Conservation (phyloP, 1,140 invertebrate species). For the Drosophila albomicans region DNA sequence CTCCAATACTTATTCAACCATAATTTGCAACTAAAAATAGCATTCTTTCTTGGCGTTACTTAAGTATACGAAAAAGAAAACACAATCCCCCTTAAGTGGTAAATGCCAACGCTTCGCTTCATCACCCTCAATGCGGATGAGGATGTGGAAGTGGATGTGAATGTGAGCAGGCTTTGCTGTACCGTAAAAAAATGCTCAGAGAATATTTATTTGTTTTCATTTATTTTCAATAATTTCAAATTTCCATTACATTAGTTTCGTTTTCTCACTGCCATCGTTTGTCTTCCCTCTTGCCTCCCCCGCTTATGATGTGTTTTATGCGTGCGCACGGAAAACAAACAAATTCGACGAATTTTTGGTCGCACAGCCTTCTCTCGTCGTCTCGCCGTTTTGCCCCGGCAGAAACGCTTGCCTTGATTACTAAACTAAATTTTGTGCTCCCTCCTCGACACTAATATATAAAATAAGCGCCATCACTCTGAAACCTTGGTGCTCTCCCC, state of each 20-base stretch:
- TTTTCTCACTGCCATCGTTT: slow-evolving; percentile 37
- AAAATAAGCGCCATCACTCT: slow-evolving; percentile 67
- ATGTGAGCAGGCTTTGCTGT: background rate
- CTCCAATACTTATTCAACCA: background rate
- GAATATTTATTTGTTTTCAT: slow-evolving; percentile 83
- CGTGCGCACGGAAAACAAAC: slow-evolving; percentile 77
- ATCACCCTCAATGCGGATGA: slow-evolving; percentile 46
- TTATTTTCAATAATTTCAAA: slow-evolving; percentile 83
- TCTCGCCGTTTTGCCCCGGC: background rate
- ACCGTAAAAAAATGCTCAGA: slow-evolving; percentile 61
- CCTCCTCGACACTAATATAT: slow-evolving; percentile 51
- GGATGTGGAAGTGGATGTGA: background rate
- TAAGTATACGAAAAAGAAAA: background rate
- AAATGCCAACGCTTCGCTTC: slow-evolving; percentile 64
- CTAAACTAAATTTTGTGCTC: slow-evolving; percentile 69
- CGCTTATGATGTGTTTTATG: slow-evolving; percentile 72
- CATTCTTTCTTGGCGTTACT: background rate
- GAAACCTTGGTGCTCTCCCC: background rate
- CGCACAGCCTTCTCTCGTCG: background rate
- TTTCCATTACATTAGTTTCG: slow-evolving; percentile 82
- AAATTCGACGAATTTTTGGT: slow-evolving; percentile 64
- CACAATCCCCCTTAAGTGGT: slow-evolving; percentile 39
- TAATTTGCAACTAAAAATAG: background rate
- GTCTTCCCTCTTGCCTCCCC: background rate
- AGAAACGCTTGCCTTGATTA: slow-evolving; percentile 67